These are phyloP conservation scores for Eurystomus gularis DNA, from an alignment of 2,113 vertebrate species.

Conservation along the genomic window DNA sequence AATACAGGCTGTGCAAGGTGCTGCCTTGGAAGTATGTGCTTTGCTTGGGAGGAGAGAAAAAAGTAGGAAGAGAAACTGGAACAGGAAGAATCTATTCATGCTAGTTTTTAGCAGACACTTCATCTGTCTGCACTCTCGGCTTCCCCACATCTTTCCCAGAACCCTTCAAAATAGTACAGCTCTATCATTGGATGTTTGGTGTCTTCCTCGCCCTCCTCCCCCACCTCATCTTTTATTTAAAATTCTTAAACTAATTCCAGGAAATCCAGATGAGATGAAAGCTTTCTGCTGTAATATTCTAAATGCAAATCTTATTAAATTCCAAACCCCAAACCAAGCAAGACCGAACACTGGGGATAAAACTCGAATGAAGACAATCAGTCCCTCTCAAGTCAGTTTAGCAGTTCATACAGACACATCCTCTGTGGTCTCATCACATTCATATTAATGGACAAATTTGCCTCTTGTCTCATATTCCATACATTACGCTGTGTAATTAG, in stretches of 20 bases:
- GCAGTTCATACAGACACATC: background rate
- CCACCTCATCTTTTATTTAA: slow-evolving; percentile 5
- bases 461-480: slow-evolving; percentile 4
- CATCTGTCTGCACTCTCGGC: background rate
- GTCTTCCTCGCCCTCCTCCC: background rate
- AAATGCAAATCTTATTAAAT: slow-evolving; percentile 53
- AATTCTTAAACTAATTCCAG: slow-evolving; percentile 22
- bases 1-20: background rate
- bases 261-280: slow-evolving; percentile 32
- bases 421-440: background rate
- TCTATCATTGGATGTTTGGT: background rate
- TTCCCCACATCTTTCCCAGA: background rate
- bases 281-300: background rate
- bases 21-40: background rate
- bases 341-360: slow-evolving; percentile 12
- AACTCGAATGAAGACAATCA: slow-evolving; percentile 41
- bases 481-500: slow-evolving; percentile 4
- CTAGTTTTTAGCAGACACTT: background rate
- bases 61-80: background rate
- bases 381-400: slow-evolving; percentile 38
- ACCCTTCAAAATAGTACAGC: background rate
- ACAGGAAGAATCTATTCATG: background rate
- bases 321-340: background rate
- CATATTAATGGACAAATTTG: background rate
- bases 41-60: background rate